These are phyloP conservation scores for Hymenochirus boettgeri DNA, from an alignment of 2,113 vertebrate species.

Conservation along the genomic window DNA sequence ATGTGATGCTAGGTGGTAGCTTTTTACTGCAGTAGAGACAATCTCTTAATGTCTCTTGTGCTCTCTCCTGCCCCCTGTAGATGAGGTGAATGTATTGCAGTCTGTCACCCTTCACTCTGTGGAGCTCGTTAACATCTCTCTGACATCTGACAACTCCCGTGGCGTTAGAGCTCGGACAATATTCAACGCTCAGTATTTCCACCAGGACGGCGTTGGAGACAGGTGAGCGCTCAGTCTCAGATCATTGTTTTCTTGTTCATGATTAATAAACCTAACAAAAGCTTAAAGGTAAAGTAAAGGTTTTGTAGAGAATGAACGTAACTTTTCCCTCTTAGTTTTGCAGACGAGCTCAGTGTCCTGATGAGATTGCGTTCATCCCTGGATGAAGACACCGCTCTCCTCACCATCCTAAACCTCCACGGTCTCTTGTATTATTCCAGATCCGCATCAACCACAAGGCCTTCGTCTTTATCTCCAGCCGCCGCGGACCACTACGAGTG, in stretches of 20 bases:
- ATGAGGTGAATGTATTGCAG: conserved; percentile 72
- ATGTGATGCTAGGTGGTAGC: too few relatives aligned
- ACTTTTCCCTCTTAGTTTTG: too few relatives aligned
- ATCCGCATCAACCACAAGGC: conserved; percentile 62
- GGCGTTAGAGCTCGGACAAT: conserved; percentile 72
- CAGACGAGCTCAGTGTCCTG: conserved; percentile 76
- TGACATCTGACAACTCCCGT: conserved; percentile 58
- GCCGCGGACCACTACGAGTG: conserved; percentile 81
- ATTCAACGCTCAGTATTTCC: conserved; percentile 71
- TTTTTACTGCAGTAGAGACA: too few relatives aligned
- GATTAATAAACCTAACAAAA: too few relatives aligned
- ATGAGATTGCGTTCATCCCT: conserved; percentile 67
- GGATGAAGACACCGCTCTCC: conserved; percentile 67
- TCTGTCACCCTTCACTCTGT: conserved; percentile 54
- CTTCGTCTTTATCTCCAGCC: conserved; percentile 69
- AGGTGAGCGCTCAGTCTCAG: too few relatives aligned
- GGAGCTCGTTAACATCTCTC: conserved; percentile 64
- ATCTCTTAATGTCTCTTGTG: neutral
- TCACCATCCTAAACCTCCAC: conserved; percentile 69
- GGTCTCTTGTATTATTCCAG: conserved; percentile 71
- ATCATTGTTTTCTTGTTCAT: too few relatives aligned
- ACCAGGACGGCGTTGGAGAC: conserved; percentile 60
- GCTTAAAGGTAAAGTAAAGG: too few relatives aligned
- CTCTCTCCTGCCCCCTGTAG: conserved; percentile 47
- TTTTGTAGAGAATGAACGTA: too few relatives aligned